These are phyloP conservation scores for Rhinoderma darwinii DNA, from an alignment of 2,113 vertebrate species.

Conservation along the genomic window DNA sequence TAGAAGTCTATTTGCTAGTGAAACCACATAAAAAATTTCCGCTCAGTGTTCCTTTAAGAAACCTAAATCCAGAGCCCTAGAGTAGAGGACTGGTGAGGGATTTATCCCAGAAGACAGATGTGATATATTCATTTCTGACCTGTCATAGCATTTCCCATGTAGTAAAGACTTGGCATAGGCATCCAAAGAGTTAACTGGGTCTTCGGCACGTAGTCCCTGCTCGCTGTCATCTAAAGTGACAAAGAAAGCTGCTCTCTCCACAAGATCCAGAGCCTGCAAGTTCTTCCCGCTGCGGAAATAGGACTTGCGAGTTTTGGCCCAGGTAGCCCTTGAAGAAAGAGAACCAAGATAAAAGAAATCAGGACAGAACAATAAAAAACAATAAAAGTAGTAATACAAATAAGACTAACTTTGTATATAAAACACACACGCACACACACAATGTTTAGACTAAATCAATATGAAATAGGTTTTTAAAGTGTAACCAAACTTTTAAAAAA, in stretches of 20 bases:
- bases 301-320: slow-evolving; percentile 79
- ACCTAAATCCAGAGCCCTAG: not conserved
- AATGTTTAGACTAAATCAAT: too few species aligned
- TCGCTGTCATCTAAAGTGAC: slow-evolving; percentile 82
- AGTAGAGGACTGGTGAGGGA: not conserved
- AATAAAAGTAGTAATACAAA: too few species aligned
- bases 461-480: too few species aligned
- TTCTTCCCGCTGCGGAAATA: slow-evolving; percentile 78
- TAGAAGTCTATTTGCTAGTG: not conserved
- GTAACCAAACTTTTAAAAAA: too few species aligned
- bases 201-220: slow-evolving; percentile 76
- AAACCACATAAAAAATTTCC: not conserved
- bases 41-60: not conserved
- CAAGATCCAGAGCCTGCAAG: slow-evolving; percentile 76
- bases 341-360: not conserved
- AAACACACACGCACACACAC: too few species aligned
- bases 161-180: slow-evolving; percentile 82
- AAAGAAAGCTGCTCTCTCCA: slow-evolving; percentile 88
- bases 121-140: slow-evolving; percentile 68
- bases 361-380: not conserved
- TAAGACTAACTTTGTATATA: too few species aligned
- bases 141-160: slow-evolving; percentile 86
- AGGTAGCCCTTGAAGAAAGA: slow-evolving; percentile 73
- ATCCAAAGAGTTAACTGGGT: slow-evolving; percentile 77
- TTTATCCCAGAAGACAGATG: not conserved